Base-by-base conservation (phyloP, 2,888 invertebrate genomes). In the Gibbula magus region DNA sequence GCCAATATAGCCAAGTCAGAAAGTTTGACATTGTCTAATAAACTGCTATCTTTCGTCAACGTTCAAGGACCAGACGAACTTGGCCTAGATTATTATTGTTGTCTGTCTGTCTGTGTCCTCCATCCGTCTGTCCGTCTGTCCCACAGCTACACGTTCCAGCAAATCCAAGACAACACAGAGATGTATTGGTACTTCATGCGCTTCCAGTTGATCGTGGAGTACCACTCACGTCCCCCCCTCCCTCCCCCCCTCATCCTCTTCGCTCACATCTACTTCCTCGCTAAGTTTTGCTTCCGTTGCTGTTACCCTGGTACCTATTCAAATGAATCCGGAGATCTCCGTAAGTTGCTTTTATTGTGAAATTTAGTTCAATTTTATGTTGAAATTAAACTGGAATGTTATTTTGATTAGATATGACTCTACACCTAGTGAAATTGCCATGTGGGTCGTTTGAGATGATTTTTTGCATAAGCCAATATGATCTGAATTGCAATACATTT, bases 171-270 rank as follows among this genome's bases (percentile, higher is more conserved):
- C 16, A 89, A 91, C 78, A 91, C 92, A 7, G 91, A 92, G 83
- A 83, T 86, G 79, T 88, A 91, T 52, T 93, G 93, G 93, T 88
- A 89, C 78, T 92, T 89, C 85, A 92, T 91, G 85, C 89, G 92
- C 5, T 92, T 91, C 84, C 86, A 85, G 52, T 84, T 92, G 61
- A 90, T 92, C 45, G 85, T 88, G 75, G 93, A 93, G 83, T 93
- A 91, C 81, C 87, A 89, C 81, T 85, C 88, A 8, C 87, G 91
- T 25, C 92, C 92, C 0, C 84, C 87, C 16, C 85, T 93, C n/a
- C 89, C 91, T n/a, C 91, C 92, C 13, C 93, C 92, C 13, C 84
- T 92, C 73, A 91, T 92, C 61, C 35, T 92, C 29, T 70, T 93
- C 52, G 86, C 86, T 61, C 91, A 92, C 80, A 2, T 91, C 45